phyloP scores from a whole-genome alignment of 92 coral and sea anemone genomes.

The Zoanthus sansibaricus region DNA sequence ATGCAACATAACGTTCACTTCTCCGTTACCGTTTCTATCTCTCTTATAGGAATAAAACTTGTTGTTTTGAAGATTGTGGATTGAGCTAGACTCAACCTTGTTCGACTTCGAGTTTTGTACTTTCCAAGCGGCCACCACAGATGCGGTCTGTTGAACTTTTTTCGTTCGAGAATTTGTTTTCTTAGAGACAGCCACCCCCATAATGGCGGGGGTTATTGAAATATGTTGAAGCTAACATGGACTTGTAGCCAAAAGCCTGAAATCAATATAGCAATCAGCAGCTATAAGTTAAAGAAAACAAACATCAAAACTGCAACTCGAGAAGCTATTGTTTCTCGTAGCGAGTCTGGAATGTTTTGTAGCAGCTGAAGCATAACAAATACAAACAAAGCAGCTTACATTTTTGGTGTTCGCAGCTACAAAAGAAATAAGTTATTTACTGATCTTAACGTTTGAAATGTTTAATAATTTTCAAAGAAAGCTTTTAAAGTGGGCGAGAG shows the following conservation, averaged over 20 bases:
- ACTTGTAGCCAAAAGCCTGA: not conserved
- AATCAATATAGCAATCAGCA: not conserved
- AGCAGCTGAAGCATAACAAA: not conserved
- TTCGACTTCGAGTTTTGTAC: slow-evolving; percentile 42
- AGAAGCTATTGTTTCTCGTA: not conserved
- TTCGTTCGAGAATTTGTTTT: slow-evolving; percentile 78
- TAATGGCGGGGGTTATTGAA: not conserved
- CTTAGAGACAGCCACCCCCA: slow-evolving; percentile 94
- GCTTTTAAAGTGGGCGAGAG: not conserved
- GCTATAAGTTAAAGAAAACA: not conserved
- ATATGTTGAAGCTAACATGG: not conserved
- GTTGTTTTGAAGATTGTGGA: slow-evolving; percentile 21
- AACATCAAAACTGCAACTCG: not conserved
- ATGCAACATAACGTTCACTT: not conserved
- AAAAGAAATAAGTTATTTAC: not conserved
- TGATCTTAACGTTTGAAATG: not conserved
- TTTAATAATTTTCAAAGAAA: not conserved
- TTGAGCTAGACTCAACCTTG: slow-evolving; percentile 13
- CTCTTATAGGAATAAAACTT: not conserved
- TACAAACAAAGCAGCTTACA: not conserved
- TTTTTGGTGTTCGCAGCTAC: not conserved
- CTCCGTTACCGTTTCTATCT: not conserved
- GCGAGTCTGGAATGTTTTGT: slow-evolving; percentile 7
- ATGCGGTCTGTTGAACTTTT: slow-evolving; percentile 94
- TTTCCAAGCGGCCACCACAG: slow-evolving; percentile 86